Evolutionary conservation across 37 sponge, comb jelly and placozoan genomes (phyloP).

Genomic region (Oopsacas minuta): DNA sequence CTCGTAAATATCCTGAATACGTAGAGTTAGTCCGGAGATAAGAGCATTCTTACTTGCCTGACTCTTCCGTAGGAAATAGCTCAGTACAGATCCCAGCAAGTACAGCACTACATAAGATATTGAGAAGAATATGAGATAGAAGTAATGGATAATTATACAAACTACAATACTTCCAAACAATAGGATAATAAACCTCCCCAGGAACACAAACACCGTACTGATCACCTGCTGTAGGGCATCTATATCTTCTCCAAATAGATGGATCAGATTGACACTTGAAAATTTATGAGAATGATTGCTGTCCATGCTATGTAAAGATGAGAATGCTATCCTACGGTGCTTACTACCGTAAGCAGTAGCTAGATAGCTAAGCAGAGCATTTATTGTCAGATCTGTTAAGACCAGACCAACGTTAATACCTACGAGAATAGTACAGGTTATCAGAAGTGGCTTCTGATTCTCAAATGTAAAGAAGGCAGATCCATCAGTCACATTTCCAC

Average conservation of each 20-base stretch:
- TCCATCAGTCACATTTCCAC: background rate
- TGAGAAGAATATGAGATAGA: background rate
- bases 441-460: background rate
- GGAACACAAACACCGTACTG: background rate
- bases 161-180: background rate
- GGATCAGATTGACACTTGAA: background rate
- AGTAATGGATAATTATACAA: background rate
- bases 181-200: background rate
- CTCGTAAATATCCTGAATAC: background rate
- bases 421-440: background rate
- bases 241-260: conserved; percentile 6
- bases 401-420: background rate
- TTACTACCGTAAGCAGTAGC: background rate
- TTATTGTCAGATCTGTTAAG: background rate
- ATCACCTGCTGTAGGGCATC: background rate
- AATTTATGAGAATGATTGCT: background rate
- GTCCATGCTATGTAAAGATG: background rate
- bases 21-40: background rate
- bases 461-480: background rate
- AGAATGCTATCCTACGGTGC: background rate
- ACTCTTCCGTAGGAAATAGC: background rate
- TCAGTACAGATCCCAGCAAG: background rate
- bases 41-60: background rate
- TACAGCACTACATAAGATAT: background rate
- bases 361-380: background rate